These are phyloP conservation scores for Lamprologus ornatipinnis DNA, from an alignment of 2,113 vertebrate species.

Conservation along the genomic window DNA sequence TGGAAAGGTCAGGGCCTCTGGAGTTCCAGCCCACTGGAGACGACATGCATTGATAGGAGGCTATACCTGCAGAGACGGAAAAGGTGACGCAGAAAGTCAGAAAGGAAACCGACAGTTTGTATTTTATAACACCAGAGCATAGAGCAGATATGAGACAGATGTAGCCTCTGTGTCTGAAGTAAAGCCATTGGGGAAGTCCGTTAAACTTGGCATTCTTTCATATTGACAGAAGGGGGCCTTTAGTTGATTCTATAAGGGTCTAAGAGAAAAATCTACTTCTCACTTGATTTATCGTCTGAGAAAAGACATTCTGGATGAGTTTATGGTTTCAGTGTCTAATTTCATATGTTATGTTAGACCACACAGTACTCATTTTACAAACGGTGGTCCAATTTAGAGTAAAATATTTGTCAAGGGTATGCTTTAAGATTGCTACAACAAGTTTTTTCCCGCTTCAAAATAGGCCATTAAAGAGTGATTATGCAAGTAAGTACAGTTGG, in stretches of 20 bases:
- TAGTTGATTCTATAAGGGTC: neutral
- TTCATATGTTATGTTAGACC: neutral
- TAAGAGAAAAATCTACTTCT: neutral
- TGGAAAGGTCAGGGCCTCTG: constrained; percentile 85
- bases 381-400: neutral
- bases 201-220: neutral
- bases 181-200: neutral
- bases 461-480: neutral
- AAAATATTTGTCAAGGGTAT: neutral
- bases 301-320: neutral
- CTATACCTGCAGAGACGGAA: constrained; percentile 73
- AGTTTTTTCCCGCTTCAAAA: neutral
- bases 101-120: neutral
- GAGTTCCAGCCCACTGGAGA: constrained; percentile 82
- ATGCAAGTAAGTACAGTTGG: neutral
- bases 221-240: neutral
- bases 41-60: constrained; percentile 81
- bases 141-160: neutral
- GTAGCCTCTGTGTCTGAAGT: neutral
- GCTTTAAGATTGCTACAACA: neutral
- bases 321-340: neutral
- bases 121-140: neutral
- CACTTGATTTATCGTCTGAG: neutral
- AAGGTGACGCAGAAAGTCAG: neutral
- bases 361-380: neutral